Evolutionary conservation across 2,888 invertebrate genomes (phyloP), one percentile per base, ranked within the genome.

Genomic region (Drosophila mettleri): DNA sequence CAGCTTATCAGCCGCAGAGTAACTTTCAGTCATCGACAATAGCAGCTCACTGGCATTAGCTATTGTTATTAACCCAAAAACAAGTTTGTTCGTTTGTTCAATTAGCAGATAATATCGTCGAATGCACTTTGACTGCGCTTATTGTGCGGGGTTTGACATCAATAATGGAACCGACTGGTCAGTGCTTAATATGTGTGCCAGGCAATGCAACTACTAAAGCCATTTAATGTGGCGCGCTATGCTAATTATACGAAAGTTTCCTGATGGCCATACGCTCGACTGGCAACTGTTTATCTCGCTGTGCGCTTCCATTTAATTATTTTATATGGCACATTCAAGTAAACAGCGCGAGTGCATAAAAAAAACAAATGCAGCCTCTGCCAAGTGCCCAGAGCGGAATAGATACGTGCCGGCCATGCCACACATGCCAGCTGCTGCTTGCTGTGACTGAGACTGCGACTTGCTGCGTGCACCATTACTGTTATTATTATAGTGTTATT

Each of bases 311-410:
- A 79, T 83, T 73, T 84, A 88, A 85, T 88, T 81, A 85, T 84
- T 88, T 85, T 86, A 84, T 77, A 84, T 69, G 74, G 71, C 77
- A 70, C 83, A 88, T 86, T 77, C 88, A 86, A 82, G 68, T 62
- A 74, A 79, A 77, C 71, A 70, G 65, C 58, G 53, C 51, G 54
- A 65, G 66, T 54, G 64, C 52, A 63, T 52, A 60, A 59, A 55
- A 49, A 43, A 46, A 60, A 8, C 9, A 49, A 60, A 48, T 24
- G 34, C 60, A 61, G 53, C 14, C 52, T 41, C 36, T 52, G 73
- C 74, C 70, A 58, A 69, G 60, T 51, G 69, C 46, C 48, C 27
- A 2, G 57, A 68, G 48, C 46, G 20, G 14, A 29, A 20, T n/a
- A 27, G 27, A 51, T 10, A 18, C 27, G 33, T 31, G 16, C 31